These are phyloP conservation scores for Petrocephalus schoutedeni DNA, from an alignment of 2,797 vertebrate species.

Conservation along the genomic window DNA sequence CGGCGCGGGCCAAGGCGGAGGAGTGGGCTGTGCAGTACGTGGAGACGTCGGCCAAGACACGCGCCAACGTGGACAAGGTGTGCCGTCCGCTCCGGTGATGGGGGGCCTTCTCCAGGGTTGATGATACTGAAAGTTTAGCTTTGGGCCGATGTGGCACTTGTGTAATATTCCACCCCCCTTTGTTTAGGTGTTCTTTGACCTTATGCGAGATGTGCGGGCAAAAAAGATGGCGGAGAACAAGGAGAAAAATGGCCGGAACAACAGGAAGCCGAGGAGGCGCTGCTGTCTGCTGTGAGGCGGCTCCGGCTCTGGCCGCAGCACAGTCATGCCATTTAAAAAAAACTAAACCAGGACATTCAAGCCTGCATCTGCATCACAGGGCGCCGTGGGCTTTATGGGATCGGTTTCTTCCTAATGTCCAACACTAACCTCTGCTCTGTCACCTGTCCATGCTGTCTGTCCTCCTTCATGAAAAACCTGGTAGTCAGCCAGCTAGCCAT, in stretches of 20 bases:
- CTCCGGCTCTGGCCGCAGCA: not conserved
- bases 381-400: not conserved
- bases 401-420: not conserved
- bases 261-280: slow-evolving; percentile 85
- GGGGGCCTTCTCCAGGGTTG: not conserved
- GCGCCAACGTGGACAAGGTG: slow-evolving; percentile 98
- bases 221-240: slow-evolving; percentile 99
- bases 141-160: not conserved
- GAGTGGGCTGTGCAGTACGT: slow-evolving; percentile 94
- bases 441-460: not conserved
- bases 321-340: not conserved
- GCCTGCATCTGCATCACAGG: not conserved
- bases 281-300: slow-evolving; percentile 90
- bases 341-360: slow-evolving; percentile 38
- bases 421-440: not conserved
- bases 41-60: slow-evolving; percentile 94
- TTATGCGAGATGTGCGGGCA: slow-evolving; percentile 93
- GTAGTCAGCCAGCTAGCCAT: not conserved
- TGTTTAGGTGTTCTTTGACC: slow-evolving; percentile 77
- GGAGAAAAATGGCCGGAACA: slow-evolving; percentile 96
- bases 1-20: slow-evolving; percentile 81
- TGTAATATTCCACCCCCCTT: not conserved
- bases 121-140: not conserved
- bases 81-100: not conserved
- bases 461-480: not conserved